Conservation (phyloP, 2,888 invertebrate species). For the Chalcis sispes region DNA sequence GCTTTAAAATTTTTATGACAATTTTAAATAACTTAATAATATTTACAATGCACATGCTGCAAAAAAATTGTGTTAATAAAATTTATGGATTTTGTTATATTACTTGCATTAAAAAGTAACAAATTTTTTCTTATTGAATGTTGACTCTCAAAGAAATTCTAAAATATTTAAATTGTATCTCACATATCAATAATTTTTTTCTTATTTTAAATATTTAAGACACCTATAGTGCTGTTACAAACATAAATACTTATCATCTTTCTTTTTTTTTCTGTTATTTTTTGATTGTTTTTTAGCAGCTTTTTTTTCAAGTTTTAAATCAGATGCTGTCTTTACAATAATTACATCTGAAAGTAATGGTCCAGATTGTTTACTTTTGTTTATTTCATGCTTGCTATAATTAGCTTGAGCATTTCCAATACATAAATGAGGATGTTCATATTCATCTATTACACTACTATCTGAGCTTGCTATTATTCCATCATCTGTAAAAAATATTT, state of each 20-base stretch:
- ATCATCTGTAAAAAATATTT: constrained; percentile 47
- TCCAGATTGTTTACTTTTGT: neutral
- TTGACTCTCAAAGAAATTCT: neutral
- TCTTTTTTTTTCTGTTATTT: constrained; percentile 21
- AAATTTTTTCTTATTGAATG: neutral
- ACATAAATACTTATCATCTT: neutral
- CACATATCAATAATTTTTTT: neutral
- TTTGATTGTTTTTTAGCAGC: constrained; percentile 30
- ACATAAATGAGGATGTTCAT: constrained; percentile 4
- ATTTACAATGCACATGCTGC: too few relatives aligned
- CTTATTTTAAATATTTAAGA: neutral
- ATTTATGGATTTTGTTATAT: neutral
- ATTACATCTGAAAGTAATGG: constrained; percentile 25
- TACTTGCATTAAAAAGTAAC: constrained; percentile 21
- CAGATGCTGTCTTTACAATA: neutral
- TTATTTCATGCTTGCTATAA: neutral
- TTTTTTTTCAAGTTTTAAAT: constrained; percentile 25
- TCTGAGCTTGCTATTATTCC: constrained; percentile 29
- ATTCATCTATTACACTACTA: constrained; percentile 23
- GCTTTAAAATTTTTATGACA: constrained; percentile 4
- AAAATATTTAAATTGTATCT: neutral
- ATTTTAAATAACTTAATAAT: too few relatives aligned
- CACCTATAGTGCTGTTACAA: neutral
- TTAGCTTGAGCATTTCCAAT: too few relatives aligned
- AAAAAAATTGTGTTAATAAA: neutral